phyloP scores from a whole-genome alignment of 2,797 vertebrate genomes.

The Schizothorax lantsangensis region DNA sequence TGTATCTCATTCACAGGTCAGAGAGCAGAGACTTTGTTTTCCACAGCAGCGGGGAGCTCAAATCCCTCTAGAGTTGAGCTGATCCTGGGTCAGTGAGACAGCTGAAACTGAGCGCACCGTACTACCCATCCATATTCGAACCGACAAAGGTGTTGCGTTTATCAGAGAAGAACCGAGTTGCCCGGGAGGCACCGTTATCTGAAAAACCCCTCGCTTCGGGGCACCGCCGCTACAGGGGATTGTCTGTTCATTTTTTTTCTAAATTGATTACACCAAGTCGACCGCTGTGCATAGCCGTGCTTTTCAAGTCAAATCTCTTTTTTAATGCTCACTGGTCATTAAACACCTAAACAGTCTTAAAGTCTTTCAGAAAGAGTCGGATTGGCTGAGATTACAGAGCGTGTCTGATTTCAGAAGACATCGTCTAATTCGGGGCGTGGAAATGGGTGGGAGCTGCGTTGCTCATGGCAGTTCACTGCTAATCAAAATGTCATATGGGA shows the following conservation, averaged over 20 bases:
- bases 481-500: slow-evolving; percentile 42
- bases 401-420: slow-evolving; percentile 25
- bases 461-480: slow-evolving; percentile 32
- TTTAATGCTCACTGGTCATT: slow-evolving; percentile 43
- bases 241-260: background rate
- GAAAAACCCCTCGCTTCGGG: slow-evolving; percentile 14
- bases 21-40: slow-evolving; percentile 65
- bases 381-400: slow-evolving; percentile 28
- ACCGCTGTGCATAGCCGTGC: background rate
- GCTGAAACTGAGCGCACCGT: slow-evolving; percentile 8
- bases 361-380: slow-evolving; percentile 15
- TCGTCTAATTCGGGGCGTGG: slow-evolving; percentile 18
- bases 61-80: slow-evolving; percentile 39
- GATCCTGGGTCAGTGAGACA: slow-evolving; percentile 43
- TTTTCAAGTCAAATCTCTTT: slow-evolving; percentile 18
- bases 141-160: slow-evolving; percentile 37
- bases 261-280: slow-evolving; percentile 16
- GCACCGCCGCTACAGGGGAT: background rate
- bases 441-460: slow-evolving; percentile 12
- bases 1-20: slow-evolving; percentile 66
- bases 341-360: slow-evolving; percentile 41
- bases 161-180: slow-evolving; percentile 38
- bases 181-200: background rate
- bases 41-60: slow-evolving; percentile 40
- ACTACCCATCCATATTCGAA: background rate